Evolutionary conservation across 2,888 invertebrate genomes (phyloP), one percentile per base, ranked within the genome.

Genomic region (Thereva unica): DNA sequence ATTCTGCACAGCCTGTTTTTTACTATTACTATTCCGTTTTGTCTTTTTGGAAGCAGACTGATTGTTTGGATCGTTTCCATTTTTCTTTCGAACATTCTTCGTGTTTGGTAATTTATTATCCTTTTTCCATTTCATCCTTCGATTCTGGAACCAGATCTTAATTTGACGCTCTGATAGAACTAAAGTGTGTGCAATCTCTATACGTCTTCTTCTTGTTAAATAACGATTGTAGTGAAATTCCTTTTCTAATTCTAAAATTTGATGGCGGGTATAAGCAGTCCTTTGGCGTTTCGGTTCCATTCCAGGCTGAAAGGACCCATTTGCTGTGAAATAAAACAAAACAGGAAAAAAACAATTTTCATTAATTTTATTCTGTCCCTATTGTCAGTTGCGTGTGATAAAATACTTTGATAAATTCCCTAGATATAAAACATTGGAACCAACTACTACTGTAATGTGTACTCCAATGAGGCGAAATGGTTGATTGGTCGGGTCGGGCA

Each of bases 181-280:
- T 80, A 97, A 86, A 74, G 94, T 92, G 83, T 97, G 97, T 52
- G 97, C 97, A 80, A 97, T 97, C 85, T 97, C 97, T 83, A 97
- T 96, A 79, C 97, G 86, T 83, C 97, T 86, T 80, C 97, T 87
- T 75, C 97, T 87, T 69, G 97, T 96, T 81, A 97, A 86, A 84
- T 97, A 97, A 78, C 95, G 88, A 85, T 97, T 97, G 86, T 92
- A 97, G 82, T 97, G 96, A 82, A 97, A 97, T 85, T 97, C 97
- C 81, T 97, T 97, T 81, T 97, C 97, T 77, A 97, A 85, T 83
- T 97, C 97, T 80, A 97, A 85, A 78, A 97, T 96, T 86, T 97
- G 97, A 85, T 96, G 95, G 81, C 97, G 89, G 69, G 97, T 97
- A 86, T 97, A 97, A 70, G 97, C 97, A 73, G 97, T 97, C 75